A percentile compares a stretch with the other conserved stretches of the same genome.
These are phyloP conservation scores for Bagarius yarrelli DNA, from an alignment of 2,113 vertebrate species.

Conservation along the genomic window DNA sequence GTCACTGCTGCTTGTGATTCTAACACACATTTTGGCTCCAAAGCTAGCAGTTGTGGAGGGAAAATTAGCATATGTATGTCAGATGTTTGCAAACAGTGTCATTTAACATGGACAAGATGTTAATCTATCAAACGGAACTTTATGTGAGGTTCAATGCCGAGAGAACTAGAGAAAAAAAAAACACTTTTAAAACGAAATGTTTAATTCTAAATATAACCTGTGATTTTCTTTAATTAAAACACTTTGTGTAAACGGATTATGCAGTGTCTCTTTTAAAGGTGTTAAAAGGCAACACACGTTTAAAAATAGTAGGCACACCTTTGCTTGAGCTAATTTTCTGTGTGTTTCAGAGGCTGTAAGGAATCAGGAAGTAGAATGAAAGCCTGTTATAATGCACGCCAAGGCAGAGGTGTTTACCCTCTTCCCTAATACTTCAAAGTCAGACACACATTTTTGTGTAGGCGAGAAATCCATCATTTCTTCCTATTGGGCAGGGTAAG, in stretches of 20 bases:
- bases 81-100: slow-evolving; percentile 20
- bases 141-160: neutral
- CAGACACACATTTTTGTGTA: slow-evolving; percentile 49
- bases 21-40: slow-evolving; percentile 46
- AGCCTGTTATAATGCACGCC: slow-evolving; percentile 1
- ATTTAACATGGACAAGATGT: slow-evolving; percentile 19
- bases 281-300: slow-evolving; percentile 1
- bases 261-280: neutral
- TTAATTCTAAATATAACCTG: neutral
- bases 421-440: slow-evolving; percentile 41
- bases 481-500: slow-evolving; percentile 30
- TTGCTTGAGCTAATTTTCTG: neutral
- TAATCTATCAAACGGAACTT: neutral
- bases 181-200: neutral
- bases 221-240: slow-evolving; percentile 19
- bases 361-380: slow-evolving; percentile 24
- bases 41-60: slow-evolving; percentile 40
- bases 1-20: slow-evolving; percentile 40
- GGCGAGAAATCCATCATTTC: slow-evolving; percentile 46
- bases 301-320: slow-evolving; percentile 16
- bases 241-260: slow-evolving; percentile 11
- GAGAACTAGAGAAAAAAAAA: neutral
- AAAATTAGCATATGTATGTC: slow-evolving; percentile 24
- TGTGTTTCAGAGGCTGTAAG: neutral
- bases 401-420: slow-evolving; percentile 36